Evolutionary conservation across 2,797 vertebrate species (phyloP).

Genomic region (Vultur gryphus): DNA sequence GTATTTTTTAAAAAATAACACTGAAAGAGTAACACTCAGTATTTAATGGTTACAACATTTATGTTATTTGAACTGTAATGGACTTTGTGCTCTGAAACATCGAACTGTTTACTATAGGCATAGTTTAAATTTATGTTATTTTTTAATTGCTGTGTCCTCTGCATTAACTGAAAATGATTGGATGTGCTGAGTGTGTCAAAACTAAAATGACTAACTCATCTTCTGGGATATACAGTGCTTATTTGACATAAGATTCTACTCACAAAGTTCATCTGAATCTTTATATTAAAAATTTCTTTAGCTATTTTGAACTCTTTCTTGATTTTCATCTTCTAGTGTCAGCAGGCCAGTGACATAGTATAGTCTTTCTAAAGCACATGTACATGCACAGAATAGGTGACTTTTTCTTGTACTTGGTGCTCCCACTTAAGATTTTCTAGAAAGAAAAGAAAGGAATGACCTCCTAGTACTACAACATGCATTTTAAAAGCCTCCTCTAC

Average conservation of each 20-base stretch:
- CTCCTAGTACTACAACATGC: not conserved
- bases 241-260: not conserved
- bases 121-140: not conserved
- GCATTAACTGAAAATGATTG: not conserved
- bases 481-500: not conserved
- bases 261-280: not conserved
- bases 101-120: not conserved
- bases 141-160: not conserved
- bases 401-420: not conserved
- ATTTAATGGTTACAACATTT: constrained; percentile 32
- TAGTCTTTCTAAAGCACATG: not conserved
- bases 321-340: not conserved
- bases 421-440: not conserved
- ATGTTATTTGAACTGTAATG: not conserved
- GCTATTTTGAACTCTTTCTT: not conserved
- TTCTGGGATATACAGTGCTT: not conserved
- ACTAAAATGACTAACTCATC: not conserved
- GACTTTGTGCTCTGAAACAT: constrained; percentile 26
- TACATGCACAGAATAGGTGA: not conserved
- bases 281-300: not conserved
- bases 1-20: not conserved
- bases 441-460: not conserved
- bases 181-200: not conserved
- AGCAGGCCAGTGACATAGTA: not conserved
- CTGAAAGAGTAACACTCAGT: not conserved